Percentiles rank a stretch among this genome's conserved stretches.
Conservation (phyloP, 2,797 vertebrate species). For the Sparidentex hasta region DNA sequence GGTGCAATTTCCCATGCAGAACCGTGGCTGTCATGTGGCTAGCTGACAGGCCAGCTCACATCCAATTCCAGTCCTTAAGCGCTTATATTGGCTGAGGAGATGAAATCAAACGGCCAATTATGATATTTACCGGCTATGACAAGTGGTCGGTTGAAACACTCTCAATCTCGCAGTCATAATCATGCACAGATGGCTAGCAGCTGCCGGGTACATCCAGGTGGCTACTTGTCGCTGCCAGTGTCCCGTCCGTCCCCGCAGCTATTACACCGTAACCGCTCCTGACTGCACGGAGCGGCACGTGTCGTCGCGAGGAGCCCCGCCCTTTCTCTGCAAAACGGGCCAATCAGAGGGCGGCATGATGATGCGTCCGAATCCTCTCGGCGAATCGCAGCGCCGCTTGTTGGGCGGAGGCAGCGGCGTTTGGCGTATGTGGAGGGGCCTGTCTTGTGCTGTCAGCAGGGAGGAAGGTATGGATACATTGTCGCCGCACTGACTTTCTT, state of each 20-base stretch:
- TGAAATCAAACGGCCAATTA: constrained; percentile 38
- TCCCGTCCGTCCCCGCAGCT: not conserved
- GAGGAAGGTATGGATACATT: constrained; percentile 69
- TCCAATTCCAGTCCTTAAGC: constrained; percentile 5
- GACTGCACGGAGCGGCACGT: constrained; percentile 48
- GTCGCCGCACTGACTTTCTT: constrained; percentile 24
- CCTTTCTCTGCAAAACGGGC: constrained; percentile 19
- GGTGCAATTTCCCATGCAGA: not conserved
- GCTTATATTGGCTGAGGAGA: constrained; percentile 19
- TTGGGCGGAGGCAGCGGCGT: constrained; percentile 30
- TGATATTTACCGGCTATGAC: constrained; percentile 57
- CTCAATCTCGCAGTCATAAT: constrained; percentile 56
- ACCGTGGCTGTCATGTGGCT: not conserved
- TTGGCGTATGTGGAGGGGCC: constrained; percentile 47
- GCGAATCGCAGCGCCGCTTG: constrained; percentile 71
- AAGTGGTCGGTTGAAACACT: constrained; percentile 53
- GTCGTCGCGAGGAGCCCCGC: constrained; percentile 33
- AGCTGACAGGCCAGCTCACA: constrained; percentile 25
- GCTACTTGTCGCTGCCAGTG: constrained; percentile 15
- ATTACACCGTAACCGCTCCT: constrained; percentile 15
- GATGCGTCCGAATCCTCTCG: rapidly evolving
- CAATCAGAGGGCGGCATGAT: constrained; percentile 48
- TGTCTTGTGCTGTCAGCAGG: constrained; percentile 57
- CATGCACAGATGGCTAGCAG: constrained; percentile 63
- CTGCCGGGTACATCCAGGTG: constrained; percentile 60